phyloP scores from a whole-genome alignment of 2,797 vertebrate genomes.

The Xiphophorus birchmanni region DNA sequence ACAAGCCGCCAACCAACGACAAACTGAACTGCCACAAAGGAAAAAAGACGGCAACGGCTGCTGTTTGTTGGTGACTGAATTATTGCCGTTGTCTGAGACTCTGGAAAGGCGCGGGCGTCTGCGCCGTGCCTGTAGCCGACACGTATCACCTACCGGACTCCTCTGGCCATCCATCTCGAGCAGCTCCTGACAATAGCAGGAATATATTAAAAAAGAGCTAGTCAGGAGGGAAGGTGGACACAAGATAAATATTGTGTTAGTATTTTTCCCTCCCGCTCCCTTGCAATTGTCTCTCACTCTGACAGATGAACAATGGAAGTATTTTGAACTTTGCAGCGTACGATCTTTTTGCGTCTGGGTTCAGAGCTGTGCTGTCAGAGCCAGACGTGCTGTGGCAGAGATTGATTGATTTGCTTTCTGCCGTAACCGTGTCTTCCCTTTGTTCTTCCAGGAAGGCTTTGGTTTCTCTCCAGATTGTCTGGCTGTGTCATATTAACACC shows the following conservation, averaged over 20 bases:
- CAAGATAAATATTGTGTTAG: constrained; percentile 82
- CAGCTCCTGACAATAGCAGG: constrained; percentile 73
- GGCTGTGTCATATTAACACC: constrained; percentile 73
- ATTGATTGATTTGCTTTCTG: constrained; percentile 74
- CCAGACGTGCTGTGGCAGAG: constrained; percentile 62
- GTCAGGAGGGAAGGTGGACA: constrained; percentile 65
- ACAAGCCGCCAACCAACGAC: constrained; percentile 62
- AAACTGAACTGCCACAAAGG: constrained; percentile 68
- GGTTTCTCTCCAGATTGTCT: constrained; percentile 51
- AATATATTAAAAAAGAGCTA: constrained; percentile 74
- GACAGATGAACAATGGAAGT: constrained; percentile 82
- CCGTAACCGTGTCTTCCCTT: constrained; percentile 57
- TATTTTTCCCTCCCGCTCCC: constrained; percentile 58
- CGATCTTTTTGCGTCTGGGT: constrained; percentile 73
- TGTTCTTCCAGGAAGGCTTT: constrained; percentile 65
- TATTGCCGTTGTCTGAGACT: constrained; percentile 61
- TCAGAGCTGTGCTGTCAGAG: constrained; percentile 74
- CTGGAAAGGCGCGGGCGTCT: constrained; percentile 58
- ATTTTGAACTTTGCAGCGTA: constrained; percentile 79
- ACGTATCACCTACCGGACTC: constrained; percentile 70
- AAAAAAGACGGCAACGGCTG: constrained; percentile 13
- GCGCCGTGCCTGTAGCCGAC: constrained; percentile 56
- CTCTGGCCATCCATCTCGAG: constrained; percentile 72
- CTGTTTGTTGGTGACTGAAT: constrained; percentile 69
- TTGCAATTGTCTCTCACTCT: constrained; percentile 73